These are phyloP conservation scores for Panonychus citri DNA, from an alignment of 1,140 invertebrate species.

Conservation along the genomic window DNA sequence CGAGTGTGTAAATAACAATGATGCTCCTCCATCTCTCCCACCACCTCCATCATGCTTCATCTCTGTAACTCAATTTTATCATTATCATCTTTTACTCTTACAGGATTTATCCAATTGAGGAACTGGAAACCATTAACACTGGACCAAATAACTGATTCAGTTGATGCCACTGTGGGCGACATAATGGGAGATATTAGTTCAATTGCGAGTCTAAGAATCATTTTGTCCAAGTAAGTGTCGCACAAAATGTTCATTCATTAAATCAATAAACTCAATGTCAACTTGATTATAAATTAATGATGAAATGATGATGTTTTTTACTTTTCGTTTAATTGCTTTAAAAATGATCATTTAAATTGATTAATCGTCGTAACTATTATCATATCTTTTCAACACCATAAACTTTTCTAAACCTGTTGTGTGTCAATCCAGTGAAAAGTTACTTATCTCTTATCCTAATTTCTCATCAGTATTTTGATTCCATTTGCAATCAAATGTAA, in stretches of 20 bases:
- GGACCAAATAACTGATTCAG: slow-evolving; percentile 66
- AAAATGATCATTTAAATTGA: too few relatives aligned
- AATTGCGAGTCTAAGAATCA: slow-evolving; percentile 64
- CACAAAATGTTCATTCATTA: not conserved
- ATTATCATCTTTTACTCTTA: slow-evolving; percentile 15
- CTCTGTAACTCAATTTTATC: not conserved
- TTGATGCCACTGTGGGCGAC: slow-evolving; percentile 61
- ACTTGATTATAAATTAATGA: not conserved
- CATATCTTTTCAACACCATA: not conserved
- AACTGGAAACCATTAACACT: slow-evolving; percentile 78
- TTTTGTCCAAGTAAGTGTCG: slow-evolving; percentile 43
- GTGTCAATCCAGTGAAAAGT: not conserved
- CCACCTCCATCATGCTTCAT: too few relatives aligned
- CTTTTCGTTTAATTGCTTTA: not conserved
- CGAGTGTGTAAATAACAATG: too few relatives aligned
- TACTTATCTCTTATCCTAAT: too few relatives aligned
- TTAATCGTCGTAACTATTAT: not conserved
- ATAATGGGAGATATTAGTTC: slow-evolving; percentile 74
- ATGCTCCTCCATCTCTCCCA: too few relatives aligned
- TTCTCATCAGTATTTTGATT: too few relatives aligned
- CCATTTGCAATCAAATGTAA: too few relatives aligned
- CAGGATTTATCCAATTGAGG: slow-evolving; percentile 64
- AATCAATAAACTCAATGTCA: not conserved
- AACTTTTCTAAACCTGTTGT: not conserved
- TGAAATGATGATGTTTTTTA: not conserved